Percentiles rank a stretch among this genome's conserved stretches.
phyloP scores from a whole-genome alignment of 1,140 invertebrate genomes.

The Cherax destructor region DNA sequence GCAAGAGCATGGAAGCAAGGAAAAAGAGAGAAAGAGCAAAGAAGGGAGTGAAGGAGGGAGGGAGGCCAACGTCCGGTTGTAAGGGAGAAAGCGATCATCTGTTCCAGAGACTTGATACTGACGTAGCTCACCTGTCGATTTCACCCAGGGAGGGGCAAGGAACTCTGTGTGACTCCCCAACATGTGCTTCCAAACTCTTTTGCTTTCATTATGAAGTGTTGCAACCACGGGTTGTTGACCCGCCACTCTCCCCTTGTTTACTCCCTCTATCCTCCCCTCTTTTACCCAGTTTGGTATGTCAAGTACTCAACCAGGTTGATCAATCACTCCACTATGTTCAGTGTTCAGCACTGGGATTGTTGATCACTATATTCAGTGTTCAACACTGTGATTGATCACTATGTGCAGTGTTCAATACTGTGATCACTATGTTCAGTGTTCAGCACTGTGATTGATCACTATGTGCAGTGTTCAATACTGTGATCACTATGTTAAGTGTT shows the following conservation, averaged over 20 bases:
- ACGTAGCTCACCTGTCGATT: conserved; percentile 13
- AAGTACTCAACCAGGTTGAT: no score
- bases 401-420: no score
- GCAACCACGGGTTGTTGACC: not conserved
- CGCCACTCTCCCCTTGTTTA: not conserved
- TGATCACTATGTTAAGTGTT: no score
- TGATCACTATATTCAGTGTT: no score
- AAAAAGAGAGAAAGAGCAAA: not conserved
- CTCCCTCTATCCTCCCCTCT: no score
- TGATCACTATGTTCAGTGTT: no score
- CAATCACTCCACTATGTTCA: no score
- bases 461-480: no score
- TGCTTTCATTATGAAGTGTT: conserved; percentile 27
- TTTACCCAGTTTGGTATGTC: no score
- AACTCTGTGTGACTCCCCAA: not conserved
- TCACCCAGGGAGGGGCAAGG: conserved; percentile 25
- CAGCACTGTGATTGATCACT: no score
- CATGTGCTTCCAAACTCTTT: not conserved
- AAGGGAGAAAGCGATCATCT: conserved; percentile 19
- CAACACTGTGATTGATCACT: no score
- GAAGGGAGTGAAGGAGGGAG: not conserved
- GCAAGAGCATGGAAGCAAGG: not conserved
- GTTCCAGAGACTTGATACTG: conserved; percentile 1
- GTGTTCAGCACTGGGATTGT: no score
- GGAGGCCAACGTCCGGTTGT: conserved; percentile 26